phyloP scores from a whole-genome alignment of 2,797 vertebrate species.

The Oceanodroma leucorhoa region DNA sequence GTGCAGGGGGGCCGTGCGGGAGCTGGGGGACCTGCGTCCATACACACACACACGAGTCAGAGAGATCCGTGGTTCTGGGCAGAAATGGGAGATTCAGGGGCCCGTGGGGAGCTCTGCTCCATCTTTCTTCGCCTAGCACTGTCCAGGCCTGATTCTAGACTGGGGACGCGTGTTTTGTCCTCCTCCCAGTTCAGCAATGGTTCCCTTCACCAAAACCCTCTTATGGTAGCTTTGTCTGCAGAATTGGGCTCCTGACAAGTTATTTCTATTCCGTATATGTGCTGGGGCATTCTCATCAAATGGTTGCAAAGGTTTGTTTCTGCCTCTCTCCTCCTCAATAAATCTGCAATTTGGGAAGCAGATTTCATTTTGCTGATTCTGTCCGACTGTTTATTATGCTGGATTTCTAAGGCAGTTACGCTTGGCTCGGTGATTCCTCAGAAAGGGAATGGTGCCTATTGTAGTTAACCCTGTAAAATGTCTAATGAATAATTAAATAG shows the following conservation, averaged over 20 bases:
- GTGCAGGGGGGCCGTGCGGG: accelerated
- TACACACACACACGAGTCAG: not conserved
- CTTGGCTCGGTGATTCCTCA: slow-evolving; percentile 15
- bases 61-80: accelerated
- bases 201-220: not conserved
- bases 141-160: not conserved
- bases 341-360: not conserved
- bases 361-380: slow-evolving; percentile 29
- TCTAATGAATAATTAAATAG: slow-evolving; percentile 64
- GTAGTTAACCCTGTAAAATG: slow-evolving; percentile 44
- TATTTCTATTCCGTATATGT: not conserved
- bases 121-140: not conserved
- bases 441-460: slow-evolving; percentile 10
- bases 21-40: not conserved
- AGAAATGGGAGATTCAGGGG: not conserved
- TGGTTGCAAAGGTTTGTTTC: not conserved
- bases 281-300: not conserved
- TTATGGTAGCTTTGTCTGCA: not conserved
- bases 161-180: not conserved
- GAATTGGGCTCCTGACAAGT: not conserved
- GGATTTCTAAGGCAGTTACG: slow-evolving; percentile 37
- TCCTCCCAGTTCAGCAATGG: not conserved
- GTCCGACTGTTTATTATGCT: slow-evolving; percentile 2
- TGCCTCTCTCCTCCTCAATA: not conserved
- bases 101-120: not conserved